These are phyloP conservation scores for Etheostoma spectabile DNA, from an alignment of 2,113 vertebrate species.

Conservation along the genomic window DNA sequence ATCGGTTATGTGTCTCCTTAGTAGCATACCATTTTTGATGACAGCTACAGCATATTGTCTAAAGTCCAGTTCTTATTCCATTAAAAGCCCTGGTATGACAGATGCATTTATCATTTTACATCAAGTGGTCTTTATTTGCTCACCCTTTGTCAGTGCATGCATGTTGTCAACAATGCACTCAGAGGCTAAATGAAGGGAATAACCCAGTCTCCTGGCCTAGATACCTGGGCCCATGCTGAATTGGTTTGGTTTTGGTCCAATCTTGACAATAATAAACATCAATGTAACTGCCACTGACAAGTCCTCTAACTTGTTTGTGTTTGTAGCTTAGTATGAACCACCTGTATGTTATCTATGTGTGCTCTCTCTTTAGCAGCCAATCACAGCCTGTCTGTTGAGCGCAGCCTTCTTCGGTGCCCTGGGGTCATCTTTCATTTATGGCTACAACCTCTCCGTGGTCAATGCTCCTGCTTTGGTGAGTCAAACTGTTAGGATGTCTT, in stretches of 20 bases:
- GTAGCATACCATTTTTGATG: neutral
- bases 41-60: neutral
- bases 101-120: neutral
- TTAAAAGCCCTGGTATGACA: neutral
- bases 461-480: slow-evolving; percentile 90
- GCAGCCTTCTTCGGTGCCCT: slow-evolving; percentile 89
- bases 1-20: neutral
- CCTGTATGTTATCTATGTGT: slow-evolving; percentile 24
- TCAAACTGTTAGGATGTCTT: slow-evolving; percentile 41
- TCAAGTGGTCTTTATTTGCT: neutral
- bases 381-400: slow-evolving; percentile 85
- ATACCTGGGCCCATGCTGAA: slow-evolving; percentile 16
- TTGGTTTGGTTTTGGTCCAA: neutral
- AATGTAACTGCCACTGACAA: neutral
- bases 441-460: slow-evolving; percentile 93
- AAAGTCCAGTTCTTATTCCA: neutral
- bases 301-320: neutral
- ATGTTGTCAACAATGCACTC: neutral
- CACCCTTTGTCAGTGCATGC: neutral
- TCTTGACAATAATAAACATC: slow-evolving; percentile 19
- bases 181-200: neutral
- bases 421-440: slow-evolving; percentile 92
- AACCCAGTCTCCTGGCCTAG: slow-evolving; percentile 11
- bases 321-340: neutral
- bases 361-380: slow-evolving; percentile 74